Conservation (phyloP, 2,113 vertebrate species). For the Bubo scandiacus region DNA sequence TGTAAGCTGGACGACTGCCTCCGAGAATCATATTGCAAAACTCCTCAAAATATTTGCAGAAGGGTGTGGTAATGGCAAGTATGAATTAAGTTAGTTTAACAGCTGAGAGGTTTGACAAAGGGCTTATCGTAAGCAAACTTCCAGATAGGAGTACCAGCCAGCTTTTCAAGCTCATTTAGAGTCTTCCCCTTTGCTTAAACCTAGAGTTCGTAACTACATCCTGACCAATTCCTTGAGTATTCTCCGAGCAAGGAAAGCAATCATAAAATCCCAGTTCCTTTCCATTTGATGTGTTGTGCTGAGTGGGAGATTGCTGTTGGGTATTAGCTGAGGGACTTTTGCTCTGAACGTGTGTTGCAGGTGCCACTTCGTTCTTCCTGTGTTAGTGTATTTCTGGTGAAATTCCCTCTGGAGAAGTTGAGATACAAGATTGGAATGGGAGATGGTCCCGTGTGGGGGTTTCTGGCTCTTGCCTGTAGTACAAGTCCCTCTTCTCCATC, state of each 20-base stretch:
- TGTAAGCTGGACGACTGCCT: not conserved
- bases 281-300: not conserved
- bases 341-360: not conserved
- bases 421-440: not conserved
- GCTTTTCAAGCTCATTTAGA: not conserved
- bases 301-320: not conserved
- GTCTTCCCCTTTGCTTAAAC: not conserved
- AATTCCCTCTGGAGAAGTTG: not conserved
- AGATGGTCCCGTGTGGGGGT: not conserved
- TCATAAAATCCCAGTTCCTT: not conserved
- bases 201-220: not conserved
- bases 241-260: not conserved
- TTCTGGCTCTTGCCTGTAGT: not conserved
- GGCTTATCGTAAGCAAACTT: not conserved
- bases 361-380: not conserved
- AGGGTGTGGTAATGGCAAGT: not conserved
- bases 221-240: not conserved
- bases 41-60: not conserved
- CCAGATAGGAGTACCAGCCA: not conserved
- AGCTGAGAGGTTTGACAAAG: not conserved
- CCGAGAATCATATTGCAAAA: not conserved
- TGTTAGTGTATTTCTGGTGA: not conserved
- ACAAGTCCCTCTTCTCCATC: not conserved
- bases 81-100: not conserved
- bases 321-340: not conserved